Percentiles rank a stretch among this genome's conserved stretches.
Evolutionary conservation across 2,888 invertebrate species (phyloP).

Genomic region (Tanypteryx hageni): DNA sequence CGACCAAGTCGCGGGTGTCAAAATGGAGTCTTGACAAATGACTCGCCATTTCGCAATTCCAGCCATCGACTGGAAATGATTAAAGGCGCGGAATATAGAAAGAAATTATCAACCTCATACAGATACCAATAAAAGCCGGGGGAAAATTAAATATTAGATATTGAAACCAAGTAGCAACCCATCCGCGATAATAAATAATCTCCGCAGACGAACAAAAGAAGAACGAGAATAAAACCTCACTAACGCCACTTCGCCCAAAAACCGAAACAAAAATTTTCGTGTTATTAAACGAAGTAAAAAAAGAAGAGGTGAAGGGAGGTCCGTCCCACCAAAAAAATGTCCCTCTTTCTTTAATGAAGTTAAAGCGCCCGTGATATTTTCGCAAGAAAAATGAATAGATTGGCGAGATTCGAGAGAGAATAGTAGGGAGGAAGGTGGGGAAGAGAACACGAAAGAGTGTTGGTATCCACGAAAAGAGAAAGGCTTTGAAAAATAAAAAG

Average conservation of each 20-base stretch:
- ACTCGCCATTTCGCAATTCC: too few species aligned
- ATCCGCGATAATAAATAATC: too few species aligned
- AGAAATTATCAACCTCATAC: too few species aligned
- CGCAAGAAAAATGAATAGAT: neutral
- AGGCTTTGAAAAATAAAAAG: neutral
- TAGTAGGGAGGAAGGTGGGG: neutral
- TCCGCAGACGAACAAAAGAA: neutral
- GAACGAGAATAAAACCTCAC: neutral
- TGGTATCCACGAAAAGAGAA: neutral
- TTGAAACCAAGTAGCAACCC: too few species aligned
- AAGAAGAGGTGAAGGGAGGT: neutral
- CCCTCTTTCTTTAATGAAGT: constrained; percentile 31
- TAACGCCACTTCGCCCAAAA: neutral
- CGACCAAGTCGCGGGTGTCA: too few species aligned
- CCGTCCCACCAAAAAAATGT: constrained; percentile 2
- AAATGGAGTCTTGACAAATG: too few species aligned
- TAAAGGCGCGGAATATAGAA: too few species aligned
- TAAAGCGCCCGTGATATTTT: constrained; percentile 31
- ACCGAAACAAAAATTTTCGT: neutral
- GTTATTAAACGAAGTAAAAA: constrained; percentile 9
- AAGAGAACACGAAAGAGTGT: neutral
- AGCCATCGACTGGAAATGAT: too few species aligned
- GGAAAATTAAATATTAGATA: too few species aligned
- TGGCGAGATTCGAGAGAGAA: neutral
- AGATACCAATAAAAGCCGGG: too few species aligned